phyloP scores from a whole-genome alignment of 2,888 invertebrate genomes.

The Diabrotica balteata region DNA sequence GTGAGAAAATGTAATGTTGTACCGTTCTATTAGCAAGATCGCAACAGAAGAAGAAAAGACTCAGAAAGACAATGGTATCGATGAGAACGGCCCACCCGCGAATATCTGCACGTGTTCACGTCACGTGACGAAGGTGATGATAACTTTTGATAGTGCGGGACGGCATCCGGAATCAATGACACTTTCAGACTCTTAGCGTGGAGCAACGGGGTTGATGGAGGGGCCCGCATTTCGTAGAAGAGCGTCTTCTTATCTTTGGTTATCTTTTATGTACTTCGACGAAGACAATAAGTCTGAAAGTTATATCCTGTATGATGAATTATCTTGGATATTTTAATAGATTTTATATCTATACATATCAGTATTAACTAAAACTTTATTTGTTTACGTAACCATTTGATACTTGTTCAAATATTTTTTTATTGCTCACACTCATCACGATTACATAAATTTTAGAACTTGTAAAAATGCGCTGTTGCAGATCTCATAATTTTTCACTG shows the following conservation, averaged over 20 bases:
- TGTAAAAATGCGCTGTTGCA: no score
- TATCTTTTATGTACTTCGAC: background rate
- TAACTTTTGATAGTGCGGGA: conserved; percentile 21
- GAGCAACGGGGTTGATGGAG: conserved; percentile 7
- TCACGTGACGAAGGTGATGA: conserved; percentile 19
- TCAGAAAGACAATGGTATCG: conserved; percentile 17
- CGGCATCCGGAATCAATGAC: conserved; percentile 41
- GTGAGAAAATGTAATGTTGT: no score
- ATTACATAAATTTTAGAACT: no score
- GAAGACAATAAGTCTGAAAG: conserved; percentile 2
- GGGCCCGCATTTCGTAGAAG: conserved; percentile 20
- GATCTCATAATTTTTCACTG: no score
- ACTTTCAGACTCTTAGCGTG: conserved; percentile 27
- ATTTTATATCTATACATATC: no score
- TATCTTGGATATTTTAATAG: background rate
- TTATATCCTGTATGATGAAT: conserved; percentile 1
- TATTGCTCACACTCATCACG: no score
- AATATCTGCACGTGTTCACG: conserved; percentile 30
- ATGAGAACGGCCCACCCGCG: conserved; percentile 31
- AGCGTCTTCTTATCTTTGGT: conserved; percentile 10
- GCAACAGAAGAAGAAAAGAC: conserved; percentile 11
- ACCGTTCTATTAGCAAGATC: no score
- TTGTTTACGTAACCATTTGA: no score
- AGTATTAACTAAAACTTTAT: no score
- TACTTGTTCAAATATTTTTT: no score